Evolutionary conservation across 2,797 vertebrate genomes (phyloP).

Genomic region (Dendrocincla fuliginosa): DNA sequence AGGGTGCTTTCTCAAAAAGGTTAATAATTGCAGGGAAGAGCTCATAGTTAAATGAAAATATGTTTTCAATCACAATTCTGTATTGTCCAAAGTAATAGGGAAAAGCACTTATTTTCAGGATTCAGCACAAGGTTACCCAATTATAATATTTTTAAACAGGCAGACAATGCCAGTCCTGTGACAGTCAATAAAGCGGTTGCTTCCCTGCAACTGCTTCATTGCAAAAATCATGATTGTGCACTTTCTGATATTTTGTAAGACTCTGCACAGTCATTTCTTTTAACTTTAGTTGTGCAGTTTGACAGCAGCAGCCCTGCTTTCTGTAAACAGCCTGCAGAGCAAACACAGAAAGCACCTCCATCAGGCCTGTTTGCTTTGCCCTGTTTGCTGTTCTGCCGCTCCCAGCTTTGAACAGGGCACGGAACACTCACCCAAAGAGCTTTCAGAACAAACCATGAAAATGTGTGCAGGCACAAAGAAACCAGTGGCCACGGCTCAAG

Average conservation of each 20-base stretch:
- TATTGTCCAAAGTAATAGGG: not conserved
- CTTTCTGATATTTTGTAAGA: not conserved
- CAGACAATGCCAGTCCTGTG: not conserved
- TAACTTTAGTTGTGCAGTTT: not conserved
- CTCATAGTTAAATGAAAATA: not conserved
- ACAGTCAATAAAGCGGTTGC: not conserved
- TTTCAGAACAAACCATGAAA: not conserved
- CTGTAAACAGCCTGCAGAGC: constrained; percentile 34
- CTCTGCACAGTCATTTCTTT: not conserved
- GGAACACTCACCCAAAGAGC: constrained; percentile 62
- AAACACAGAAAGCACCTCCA: constrained; percentile 52
- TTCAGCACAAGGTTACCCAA: not conserved
- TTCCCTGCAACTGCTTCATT: not conserved
- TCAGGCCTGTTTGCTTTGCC: constrained; percentile 78
- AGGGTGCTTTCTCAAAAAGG: not conserved
- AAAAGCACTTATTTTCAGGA: not conserved
- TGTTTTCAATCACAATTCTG: not conserved
- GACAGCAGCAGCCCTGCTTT: not conserved
- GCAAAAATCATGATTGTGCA: not conserved
- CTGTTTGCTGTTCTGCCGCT: constrained; percentile 75
- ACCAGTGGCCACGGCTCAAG: not conserved
- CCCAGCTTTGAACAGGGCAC: constrained; percentile 51
- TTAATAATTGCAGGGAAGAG: not conserved
- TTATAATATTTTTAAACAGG: not conserved
- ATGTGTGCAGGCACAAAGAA: not conserved